Percentiles rank a stretch among this genome's conserved stretches.
Evolutionary conservation across 2,888 invertebrate genomes (phyloP).

Genomic region (Conomelus anceps): DNA sequence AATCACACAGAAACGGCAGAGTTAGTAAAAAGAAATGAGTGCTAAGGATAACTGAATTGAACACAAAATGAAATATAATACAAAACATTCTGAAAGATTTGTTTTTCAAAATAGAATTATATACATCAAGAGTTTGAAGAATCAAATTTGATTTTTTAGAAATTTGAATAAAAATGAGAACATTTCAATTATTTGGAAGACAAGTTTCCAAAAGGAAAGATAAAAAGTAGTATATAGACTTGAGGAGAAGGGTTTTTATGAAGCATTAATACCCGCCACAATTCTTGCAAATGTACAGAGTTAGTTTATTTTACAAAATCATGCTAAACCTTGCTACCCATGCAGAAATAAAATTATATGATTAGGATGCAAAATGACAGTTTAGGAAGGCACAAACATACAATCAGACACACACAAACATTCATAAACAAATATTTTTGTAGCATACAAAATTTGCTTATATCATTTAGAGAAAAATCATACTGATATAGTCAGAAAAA

Average conservation of each 20-base stretch:
- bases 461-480: not conserved
- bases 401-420: not conserved
- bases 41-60: slow-evolving; percentile 17
- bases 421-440: not conserved
- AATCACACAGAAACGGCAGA: slow-evolving; percentile 26
- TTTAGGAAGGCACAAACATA: not conserved
- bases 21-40: slow-evolving; percentile 25
- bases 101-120: slow-evolving; percentile 12
- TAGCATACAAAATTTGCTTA: not conserved
- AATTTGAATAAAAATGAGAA: not conserved
- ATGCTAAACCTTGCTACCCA: not conserved
- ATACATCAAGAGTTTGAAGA: not conserved
- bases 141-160: not conserved
- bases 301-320: not conserved
- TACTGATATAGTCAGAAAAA: not conserved
- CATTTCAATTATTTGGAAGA: not conserved
- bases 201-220: not conserved
- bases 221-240: slow-evolving; percentile 28
- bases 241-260: slow-evolving; percentile 32
- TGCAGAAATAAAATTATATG: not conserved
- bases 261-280: slow-evolving; percentile 31
- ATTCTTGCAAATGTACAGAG: slow-evolving; percentile 22
- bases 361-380: not conserved
- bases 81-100: slow-evolving; percentile 7
- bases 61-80: not conserved